Conservation (phyloP, 2,113 vertebrate genomes). For the Zapus hudsonius region DNA sequence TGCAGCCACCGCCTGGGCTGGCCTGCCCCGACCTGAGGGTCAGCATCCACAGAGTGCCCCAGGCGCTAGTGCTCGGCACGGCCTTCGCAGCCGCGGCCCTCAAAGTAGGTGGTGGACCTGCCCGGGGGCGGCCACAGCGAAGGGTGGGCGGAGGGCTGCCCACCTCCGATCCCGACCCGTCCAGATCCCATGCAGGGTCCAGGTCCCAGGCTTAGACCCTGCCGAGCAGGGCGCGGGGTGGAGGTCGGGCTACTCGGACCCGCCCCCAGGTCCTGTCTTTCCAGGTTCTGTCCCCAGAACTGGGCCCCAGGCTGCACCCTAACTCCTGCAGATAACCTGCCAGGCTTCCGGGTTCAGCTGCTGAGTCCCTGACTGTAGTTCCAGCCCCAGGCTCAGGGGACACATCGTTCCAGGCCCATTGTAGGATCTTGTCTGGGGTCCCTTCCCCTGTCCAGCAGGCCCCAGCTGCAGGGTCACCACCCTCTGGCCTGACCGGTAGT, state of each 20-base stretch:
- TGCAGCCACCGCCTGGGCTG: too few species aligned
- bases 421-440: neutral
- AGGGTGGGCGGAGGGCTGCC: constrained; percentile 55
- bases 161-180: neutral
- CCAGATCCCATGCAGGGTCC: neutral
- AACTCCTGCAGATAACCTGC: neutral
- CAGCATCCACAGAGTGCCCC: constrained; percentile 84
- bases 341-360: neutral
- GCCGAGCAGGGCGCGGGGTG: neutral
- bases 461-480: neutral
- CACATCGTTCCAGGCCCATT: neutral
- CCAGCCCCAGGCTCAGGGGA: too few species aligned
- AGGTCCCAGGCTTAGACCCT: neutral
- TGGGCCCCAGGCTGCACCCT: neutral
- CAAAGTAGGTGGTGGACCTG: constrained; percentile 84
- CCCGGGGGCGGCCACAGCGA: neutral
- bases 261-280: neutral
- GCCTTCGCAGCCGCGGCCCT: constrained; percentile 82
- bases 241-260: neutral
- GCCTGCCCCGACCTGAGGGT: constrained; percentile 84
- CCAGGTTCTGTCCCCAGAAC: neutral
- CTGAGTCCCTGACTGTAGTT: too few species aligned
- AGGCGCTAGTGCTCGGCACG: constrained; percentile 82
- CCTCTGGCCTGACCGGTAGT: neutral
- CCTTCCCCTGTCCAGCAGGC: neutral